phyloP scores from a whole-genome alignment of 2,888 invertebrate species.

The Hypomecis atomaria region DNA sequence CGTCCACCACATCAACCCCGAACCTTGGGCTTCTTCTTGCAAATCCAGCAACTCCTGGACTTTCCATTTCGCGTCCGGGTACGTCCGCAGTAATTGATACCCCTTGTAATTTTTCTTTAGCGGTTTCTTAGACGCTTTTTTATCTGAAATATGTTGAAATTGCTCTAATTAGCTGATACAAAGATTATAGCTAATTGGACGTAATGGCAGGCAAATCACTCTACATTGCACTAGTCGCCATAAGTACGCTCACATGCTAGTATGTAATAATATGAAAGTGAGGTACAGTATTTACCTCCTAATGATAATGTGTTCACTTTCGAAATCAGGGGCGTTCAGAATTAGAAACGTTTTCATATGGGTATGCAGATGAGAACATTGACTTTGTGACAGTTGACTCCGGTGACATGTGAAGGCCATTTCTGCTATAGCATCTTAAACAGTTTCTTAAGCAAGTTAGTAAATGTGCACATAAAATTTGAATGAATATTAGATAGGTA shows the following conservation, averaged over 20 bases:
- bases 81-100: slow-evolving; percentile 79
- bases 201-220: slow-evolving; percentile 35
- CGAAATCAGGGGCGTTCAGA: slow-evolving; percentile 41
- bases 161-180: slow-evolving; percentile 32
- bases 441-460: neutral
- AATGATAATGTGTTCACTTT: slow-evolving; percentile 45
- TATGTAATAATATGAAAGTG: slow-evolving; percentile 52
- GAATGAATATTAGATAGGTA: too few relatives aligned
- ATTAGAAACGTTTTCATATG: slow-evolving; percentile 35
- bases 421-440: neutral
- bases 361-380: slow-evolving; percentile 33
- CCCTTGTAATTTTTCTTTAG: slow-evolving; percentile 82
- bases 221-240: slow-evolving; percentile 13
- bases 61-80: slow-evolving; percentile 74
- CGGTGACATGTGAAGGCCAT: slow-evolving; percentile 1
- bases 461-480: too few relatives aligned
- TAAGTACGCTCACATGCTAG: slow-evolving; percentile 32
- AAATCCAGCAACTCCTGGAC: slow-evolving; percentile 76
- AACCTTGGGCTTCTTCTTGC: slow-evolving; percentile 78
- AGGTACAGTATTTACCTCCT: slow-evolving; percentile 40
- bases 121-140: slow-evolving; percentile 68
- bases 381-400: slow-evolving; percentile 15
- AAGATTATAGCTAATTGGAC: slow-evolving; percentile 33
- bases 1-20: slow-evolving; percentile 82
- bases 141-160: slow-evolving; percentile 51